Evolutionary conservation across 92 coral and sea anemone species (phyloP).

Genomic region (Paragorgia papillata): DNA sequence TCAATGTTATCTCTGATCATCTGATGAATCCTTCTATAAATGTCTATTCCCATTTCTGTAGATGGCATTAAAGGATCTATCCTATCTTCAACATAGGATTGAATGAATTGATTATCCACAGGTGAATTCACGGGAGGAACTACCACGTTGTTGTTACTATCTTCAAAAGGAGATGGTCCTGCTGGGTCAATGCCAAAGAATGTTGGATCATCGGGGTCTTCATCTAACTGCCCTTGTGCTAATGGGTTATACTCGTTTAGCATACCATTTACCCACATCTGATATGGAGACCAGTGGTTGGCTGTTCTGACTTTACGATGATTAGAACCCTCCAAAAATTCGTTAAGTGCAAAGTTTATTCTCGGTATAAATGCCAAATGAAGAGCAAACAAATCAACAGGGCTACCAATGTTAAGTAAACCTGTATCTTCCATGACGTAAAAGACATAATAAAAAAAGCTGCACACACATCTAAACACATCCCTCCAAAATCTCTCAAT

Average conservation of each 20-base stretch:
- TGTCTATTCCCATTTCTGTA: conserved; percentile 69
- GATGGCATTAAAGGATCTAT: conserved; percentile 54
- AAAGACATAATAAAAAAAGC: conserved; percentile 30
- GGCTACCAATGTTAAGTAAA: conserved; percentile 30
- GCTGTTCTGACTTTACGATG: conserved; percentile 39
- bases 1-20: too few relatives aligned
- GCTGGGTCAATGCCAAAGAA: conserved; percentile 39
- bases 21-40: conserved; percentile 56
- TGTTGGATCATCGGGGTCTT: neutral
- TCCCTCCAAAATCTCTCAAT: conserved; percentile 49
- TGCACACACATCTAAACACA: conserved; percentile 42
- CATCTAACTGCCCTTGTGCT: conserved; percentile 15
- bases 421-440: conserved; percentile 33
- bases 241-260: conserved; percentile 34
- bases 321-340: conserved; percentile 36
- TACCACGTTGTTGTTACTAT: conserved; percentile 34
- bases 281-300: conserved; percentile 29
- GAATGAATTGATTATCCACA: neutral
- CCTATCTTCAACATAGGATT: conserved; percentile 27
- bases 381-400: conserved; percentile 30
- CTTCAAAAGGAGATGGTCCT: conserved; percentile 29
- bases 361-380: conserved; percentile 29
- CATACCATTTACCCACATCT: conserved; percentile 52
- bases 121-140: conserved; percentile 42
- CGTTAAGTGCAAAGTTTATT: conserved; percentile 40